A percentile compares a stretch with the other conserved stretches of the same genome.
Conservation (phyloP, 2,888 invertebrate genomes). For the Folsomia candida region DNA sequence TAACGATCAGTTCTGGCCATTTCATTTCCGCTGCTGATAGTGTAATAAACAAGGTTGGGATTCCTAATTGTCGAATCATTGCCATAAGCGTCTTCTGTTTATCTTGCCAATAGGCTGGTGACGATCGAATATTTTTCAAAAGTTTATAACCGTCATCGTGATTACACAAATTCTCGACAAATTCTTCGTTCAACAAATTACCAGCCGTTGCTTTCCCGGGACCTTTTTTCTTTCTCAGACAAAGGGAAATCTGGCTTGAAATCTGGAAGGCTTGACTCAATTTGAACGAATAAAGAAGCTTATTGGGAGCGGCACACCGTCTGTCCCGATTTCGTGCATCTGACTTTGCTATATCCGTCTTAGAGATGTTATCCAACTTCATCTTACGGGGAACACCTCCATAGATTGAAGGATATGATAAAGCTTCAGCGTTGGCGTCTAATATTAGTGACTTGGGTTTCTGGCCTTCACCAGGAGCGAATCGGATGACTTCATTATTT, state of each 20-base stretch:
- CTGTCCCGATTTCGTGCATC: slow-evolving; percentile 9
- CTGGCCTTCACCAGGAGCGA: slow-evolving; percentile 32
- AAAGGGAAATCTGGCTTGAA: slow-evolving; percentile 1
- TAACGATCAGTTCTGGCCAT: slow-evolving; percentile 16
- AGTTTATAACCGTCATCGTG: too few relatives aligned
- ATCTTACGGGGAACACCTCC: slow-evolving; percentile 20
- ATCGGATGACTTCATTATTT: neutral
- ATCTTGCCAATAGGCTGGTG: too few relatives aligned
- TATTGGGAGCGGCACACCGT: slow-evolving; percentile 1
- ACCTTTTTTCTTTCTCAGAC: slow-evolving; percentile 23
- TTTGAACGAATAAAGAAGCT: slow-evolving; percentile 1
- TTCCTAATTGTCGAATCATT: too few relatives aligned
- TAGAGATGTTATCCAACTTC: slow-evolving; percentile 5
- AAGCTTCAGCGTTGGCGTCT: slow-evolving; percentile 23
- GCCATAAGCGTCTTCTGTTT: too few relatives aligned
- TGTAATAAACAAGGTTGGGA: slow-evolving; percentile 25
- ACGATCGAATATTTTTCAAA: too few relatives aligned
- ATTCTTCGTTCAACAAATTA: neutral
- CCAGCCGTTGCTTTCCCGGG: slow-evolving; percentile 8
- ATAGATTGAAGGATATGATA: slow-evolving; percentile 33
- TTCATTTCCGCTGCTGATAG: slow-evolving; percentile 20
- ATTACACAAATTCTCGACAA: too few relatives aligned
- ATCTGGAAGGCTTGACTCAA: neutral
- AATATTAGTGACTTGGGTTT: slow-evolving; percentile 9
- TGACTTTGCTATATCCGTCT: slow-evolving; percentile 28